Conservation (phyloP, 1,140 invertebrate species). For the Meloidogyne chitwoodi region DNA sequence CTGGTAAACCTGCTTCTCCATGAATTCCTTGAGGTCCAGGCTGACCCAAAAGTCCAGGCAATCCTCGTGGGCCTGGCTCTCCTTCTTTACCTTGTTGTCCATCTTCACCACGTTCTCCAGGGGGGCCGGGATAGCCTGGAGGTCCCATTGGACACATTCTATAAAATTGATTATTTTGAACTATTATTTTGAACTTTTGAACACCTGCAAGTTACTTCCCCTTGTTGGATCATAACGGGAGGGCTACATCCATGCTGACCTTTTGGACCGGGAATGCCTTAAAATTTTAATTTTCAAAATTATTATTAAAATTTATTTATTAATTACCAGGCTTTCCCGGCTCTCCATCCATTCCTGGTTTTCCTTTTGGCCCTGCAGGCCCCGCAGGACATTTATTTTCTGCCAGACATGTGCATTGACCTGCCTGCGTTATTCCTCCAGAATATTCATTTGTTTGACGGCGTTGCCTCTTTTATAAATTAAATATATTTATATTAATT, state of each 20-base stretch:
- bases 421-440: background rate
- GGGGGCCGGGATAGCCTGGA: constrained; percentile 15
- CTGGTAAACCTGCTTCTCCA: constrained; percentile 9
- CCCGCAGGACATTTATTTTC: constrained; percentile 23
- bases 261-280: background rate
- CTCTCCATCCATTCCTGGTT: constrained; percentile 14
- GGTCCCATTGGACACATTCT: constrained; percentile 23
- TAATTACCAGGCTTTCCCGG: constrained; percentile 3
- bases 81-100: constrained; percentile 8
- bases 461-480: constrained; percentile 1
- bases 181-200: background rate
- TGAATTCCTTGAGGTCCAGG: constrained; percentile 12
- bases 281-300: background rate
- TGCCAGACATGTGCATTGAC: constrained; percentile 10
- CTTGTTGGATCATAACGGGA: constrained; percentile 22
- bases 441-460: background rate
- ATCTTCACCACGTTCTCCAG: constrained; percentile 3
- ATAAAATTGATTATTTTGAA: background rate
- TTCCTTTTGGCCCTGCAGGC: constrained; percentile 8
- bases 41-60: constrained; percentile 1
- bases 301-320: background rate
- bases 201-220: constrained; percentile 21
- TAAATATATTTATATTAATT: background rate
- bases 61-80: background rate
- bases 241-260: constrained; percentile 10